Evolutionary conservation across 1,140 invertebrate genomes (phyloP).

Genomic region (Drosophila athabasca): DNA sequence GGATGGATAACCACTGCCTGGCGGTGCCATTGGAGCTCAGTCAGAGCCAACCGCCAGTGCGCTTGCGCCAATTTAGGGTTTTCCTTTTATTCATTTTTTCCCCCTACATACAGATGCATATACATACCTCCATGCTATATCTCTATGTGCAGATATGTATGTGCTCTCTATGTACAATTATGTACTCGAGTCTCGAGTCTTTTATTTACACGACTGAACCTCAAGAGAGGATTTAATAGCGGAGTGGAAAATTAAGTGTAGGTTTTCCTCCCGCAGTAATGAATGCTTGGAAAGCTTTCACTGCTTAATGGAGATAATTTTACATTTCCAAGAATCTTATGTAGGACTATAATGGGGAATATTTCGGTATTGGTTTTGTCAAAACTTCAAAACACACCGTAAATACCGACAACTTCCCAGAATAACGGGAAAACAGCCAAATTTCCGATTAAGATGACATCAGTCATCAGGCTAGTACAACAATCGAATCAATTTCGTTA

Average conservation of each 20-base stretch:
- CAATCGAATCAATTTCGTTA: neutral
- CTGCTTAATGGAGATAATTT: neutral
- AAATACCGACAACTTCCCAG: neutral
- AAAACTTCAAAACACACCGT: neutral
- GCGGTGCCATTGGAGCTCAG: constrained; percentile 75
- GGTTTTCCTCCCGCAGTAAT: no score
- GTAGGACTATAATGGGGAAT: neutral
- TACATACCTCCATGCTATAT: constrained; percentile 11
- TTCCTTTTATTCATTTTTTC: constrained; percentile 60
- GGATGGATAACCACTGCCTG: constrained; percentile 39
- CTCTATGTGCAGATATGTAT: constrained; percentile 2
- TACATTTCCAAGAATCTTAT: neutral
- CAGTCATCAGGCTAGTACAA: neutral
- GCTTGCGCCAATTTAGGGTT: constrained; percentile 74
- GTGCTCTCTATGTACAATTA: constrained; percentile 41
- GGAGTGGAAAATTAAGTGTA: constrained; percentile 18
- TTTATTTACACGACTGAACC: constrained; percentile 34
- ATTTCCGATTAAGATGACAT: constrained; percentile 3
- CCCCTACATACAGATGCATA: constrained; percentile 32
- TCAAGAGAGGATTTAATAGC: constrained; percentile 19
- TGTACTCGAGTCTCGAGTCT: constrained; percentile 33
- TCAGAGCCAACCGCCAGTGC: constrained; percentile 39
- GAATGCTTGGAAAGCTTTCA: no score
- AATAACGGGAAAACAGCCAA: neutral
- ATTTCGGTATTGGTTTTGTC: neutral